Evolutionary conservation across 2,797 vertebrate species (phyloP).

Genomic region (Phoxinus dragarum): DNA sequence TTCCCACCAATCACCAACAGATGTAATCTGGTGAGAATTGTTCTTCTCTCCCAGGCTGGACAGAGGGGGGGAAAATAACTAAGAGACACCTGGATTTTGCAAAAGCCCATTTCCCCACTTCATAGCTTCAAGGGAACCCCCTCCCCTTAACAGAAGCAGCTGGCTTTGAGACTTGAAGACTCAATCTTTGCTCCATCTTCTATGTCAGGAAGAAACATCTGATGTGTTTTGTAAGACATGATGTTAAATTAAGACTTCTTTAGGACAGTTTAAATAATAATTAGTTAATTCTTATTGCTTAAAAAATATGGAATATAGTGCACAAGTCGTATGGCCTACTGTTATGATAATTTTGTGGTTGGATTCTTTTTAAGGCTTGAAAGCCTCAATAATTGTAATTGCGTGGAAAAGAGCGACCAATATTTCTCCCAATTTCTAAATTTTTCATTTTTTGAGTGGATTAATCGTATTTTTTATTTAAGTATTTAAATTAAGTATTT

Average conservation of each 20-base stretch:
- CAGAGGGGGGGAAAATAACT: constrained; percentile 39
- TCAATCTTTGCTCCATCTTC: constrained; percentile 27
- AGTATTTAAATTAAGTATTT: neutral
- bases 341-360: neutral
- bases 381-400: neutral
- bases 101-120: constrained; percentile 40
- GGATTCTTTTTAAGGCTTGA: neutral
- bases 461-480: too few species aligned
- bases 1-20: constrained; percentile 73
- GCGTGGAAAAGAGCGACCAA: neutral
- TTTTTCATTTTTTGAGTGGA: neutral
- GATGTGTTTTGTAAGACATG: constrained; percentile 6
- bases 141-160: constrained; percentile 38
- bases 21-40: constrained; percentile 77
- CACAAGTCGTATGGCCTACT: neutral
- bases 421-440: neutral
- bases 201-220: constrained; percentile 4
- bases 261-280: neutral
- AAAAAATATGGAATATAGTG: neutral
- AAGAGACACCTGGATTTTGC: constrained; percentile 65
- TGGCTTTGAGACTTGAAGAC: constrained; percentile 43
- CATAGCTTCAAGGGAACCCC: constrained; percentile 30
- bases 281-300: neutral
- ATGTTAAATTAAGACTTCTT: neutral
- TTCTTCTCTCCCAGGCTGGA: constrained; percentile 50